These are phyloP conservation scores for Leptinotarsa juncta DNA, from an alignment of 2,888 invertebrate genomes.

Conservation along the genomic window DNA sequence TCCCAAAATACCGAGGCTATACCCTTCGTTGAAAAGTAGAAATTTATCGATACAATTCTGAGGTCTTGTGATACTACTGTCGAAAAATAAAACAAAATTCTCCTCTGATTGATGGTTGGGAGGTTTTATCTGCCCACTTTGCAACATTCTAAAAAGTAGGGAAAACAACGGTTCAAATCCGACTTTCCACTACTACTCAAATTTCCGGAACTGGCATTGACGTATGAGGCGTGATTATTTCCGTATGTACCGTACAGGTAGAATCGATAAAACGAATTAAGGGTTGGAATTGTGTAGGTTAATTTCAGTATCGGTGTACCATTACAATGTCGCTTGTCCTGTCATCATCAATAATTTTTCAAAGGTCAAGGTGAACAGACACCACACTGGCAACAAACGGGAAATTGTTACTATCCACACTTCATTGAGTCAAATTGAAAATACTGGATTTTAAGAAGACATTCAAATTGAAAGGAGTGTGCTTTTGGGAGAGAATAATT, in stretches of 20 bases:
- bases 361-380: not conserved
- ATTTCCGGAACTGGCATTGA: not conserved
- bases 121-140: too few relatives aligned
- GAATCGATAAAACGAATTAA: not conserved
- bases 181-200: not conserved
- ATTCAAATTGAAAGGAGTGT: too few relatives aligned
- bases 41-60: too few relatives aligned
- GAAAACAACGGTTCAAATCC: not conserved
- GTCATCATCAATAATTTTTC: not conserved
- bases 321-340: constrained; percentile 8
- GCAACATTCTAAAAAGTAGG: not conserved
- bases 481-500: too few relatives aligned
- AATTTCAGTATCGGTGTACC: not conserved
- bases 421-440: too few relatives aligned
- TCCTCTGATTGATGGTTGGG: too few relatives aligned
- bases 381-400: not conserved
- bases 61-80: too few relatives aligned
- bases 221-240: not conserved
- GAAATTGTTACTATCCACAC: not conserved
- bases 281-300: constrained; percentile 1
- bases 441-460: too few relatives aligned
- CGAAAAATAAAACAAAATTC: too few relatives aligned
- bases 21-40: too few relatives aligned
- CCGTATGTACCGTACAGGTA: not conserved
- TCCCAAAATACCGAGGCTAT: too few relatives aligned